Evolutionary conservation across 2,888 invertebrate species (phyloP), one percentile per base, ranked within the genome.

Genomic region (Athalia rosae): DNA sequence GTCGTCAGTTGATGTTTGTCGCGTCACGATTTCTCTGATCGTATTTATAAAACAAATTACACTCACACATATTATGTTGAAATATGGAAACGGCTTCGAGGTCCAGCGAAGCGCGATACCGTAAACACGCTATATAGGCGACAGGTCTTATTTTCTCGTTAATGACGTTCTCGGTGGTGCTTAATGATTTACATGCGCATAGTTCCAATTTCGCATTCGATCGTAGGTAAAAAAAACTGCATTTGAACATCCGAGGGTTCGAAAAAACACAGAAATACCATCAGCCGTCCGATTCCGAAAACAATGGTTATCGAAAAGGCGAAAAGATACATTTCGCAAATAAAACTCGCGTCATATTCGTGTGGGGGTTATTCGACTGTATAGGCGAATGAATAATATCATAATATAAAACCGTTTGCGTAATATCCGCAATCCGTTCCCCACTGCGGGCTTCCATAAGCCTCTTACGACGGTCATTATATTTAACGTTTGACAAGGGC

Each of bases 401-500:
- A 28, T 28, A 28, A 28, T 28, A 69, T 69, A 71, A 71, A 71
- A 71, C 5, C 71, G 56, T 71, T 58, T 45, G 41, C 71, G 71
- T 71, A 71, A 71, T 71, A 58, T 45, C 58, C 71, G 58, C 58
- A 50, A 9, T 56, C 58, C 71, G 58, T 71, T 71, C 43, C 58
- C 50, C 58, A 45, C 58, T 71, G 58, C 58, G 71, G 28, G 71
- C 71, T 71, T 71, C 71, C 7, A 53, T 71, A 71, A 71, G 71
- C 71, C 71, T 56, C 71, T 71, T 58, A 71, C 71, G 56, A 41
- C 41, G 28, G 15, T 71, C 71, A 58, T 71, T 71, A 71, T 71
- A 71, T 71, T 71, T 71, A 71, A 71, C 71, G 71, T 58, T 58
- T 71, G 71, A 71, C 58, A 71, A 58, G 71, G 71, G 58, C 71